phyloP scores from a whole-genome alignment of 35 echinoderm and acorn worm genomes.

The Lytechinus pictus region DNA sequence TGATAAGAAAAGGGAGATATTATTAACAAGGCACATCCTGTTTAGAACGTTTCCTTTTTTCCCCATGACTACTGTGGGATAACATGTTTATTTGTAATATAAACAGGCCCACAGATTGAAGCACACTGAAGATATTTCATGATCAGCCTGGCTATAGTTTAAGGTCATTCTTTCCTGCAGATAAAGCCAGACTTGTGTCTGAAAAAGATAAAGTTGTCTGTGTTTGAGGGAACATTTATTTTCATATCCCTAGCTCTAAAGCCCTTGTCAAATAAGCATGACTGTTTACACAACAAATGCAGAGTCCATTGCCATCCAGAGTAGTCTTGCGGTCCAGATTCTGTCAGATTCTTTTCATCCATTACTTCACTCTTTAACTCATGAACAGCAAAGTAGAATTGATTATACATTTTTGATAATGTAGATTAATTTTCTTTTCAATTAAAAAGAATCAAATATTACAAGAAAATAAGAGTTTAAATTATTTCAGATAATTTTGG shows the following conservation, averaged over 20 bases:
- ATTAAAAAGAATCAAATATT: no score
- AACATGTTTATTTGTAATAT: background rate
- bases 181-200: background rate
- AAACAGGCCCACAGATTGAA: background rate
- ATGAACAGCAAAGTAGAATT: no score
- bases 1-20: no score
- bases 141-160: background rate
- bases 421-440: no score
- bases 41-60: background rate
- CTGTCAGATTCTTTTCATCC: background rate
- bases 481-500: no score
- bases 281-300: background rate
- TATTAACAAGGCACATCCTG: background rate
- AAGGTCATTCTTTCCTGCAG: background rate
- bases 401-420: no score
- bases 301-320: background rate
- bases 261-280: conserved; percentile 16
- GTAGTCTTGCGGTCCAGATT: background rate
- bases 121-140: background rate
- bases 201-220: background rate
- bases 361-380: no score
- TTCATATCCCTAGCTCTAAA: background rate
- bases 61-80: background rate
- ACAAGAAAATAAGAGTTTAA: no score
- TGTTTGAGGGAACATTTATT: conserved; percentile 4